Percentiles rank a stretch among this genome's conserved stretches.
These are phyloP conservation scores for Lates calcarifer DNA, from an alignment of 2,113 vertebrate species.

Conservation along the genomic window DNA sequence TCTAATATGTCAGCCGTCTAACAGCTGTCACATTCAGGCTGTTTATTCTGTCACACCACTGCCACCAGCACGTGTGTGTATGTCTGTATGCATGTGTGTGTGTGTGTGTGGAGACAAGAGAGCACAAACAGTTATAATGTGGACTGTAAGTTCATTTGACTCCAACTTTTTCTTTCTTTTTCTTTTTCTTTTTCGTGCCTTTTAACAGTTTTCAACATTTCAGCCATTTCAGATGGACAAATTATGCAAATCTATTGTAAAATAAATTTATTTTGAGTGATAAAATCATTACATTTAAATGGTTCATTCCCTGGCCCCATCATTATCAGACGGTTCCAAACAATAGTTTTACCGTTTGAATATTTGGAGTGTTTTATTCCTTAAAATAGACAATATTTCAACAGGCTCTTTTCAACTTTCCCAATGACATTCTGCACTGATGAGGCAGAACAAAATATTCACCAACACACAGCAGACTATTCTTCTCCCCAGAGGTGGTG, in stretches of 20 bases:
- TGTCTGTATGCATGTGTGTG: not conserved
- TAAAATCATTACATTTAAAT: conserved; percentile 4
- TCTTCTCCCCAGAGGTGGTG: conserved; percentile 27
- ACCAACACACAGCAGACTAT: conserved; percentile 32
- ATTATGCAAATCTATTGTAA: conserved; percentile 15
- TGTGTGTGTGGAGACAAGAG: not conserved
- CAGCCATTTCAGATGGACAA: conserved; percentile 4
- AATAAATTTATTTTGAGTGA: conserved; percentile 2
- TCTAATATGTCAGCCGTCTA: conserved; percentile 26
- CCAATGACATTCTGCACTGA: conserved; percentile 46
- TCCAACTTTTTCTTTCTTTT: not conserved
- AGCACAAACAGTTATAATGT: not conserved
- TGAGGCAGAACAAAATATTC: conserved; percentile 64
- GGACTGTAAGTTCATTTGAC: not conserved
- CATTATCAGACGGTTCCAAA: conserved; percentile 22
- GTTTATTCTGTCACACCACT: conserved; percentile 34
- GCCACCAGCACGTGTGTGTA: not conserved
- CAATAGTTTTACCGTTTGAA: conserved; percentile 18
- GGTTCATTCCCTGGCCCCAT: conserved; percentile 1
- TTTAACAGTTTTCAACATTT: not conserved
- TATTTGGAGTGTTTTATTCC: conserved; percentile 16
- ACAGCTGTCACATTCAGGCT: conserved; percentile 16
- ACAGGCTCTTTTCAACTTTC: conserved; percentile 29
- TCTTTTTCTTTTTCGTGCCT: not conserved
- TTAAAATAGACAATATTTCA: conserved; percentile 44